Evolutionary conservation across 92 coral and sea anemone species (phyloP), one percentile per base, ranked within the genome.

Genomic region (Parazoanthus swiftii): DNA sequence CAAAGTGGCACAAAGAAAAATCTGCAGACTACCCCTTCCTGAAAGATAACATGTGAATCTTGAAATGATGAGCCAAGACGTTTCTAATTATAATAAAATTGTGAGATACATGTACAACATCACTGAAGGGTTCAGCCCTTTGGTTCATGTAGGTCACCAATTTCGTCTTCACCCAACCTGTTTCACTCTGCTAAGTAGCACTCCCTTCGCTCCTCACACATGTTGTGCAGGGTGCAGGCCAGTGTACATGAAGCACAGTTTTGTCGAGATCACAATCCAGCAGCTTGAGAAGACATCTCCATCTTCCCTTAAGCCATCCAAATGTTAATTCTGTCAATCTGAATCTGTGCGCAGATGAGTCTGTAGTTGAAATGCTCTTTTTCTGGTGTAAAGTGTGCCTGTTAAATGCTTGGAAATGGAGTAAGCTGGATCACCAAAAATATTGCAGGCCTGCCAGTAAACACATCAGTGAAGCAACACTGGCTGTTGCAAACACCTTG

Each of bases 401-500:
- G 93, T 92, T 56, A 92, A 80, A 72, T 89, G 88, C 75, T 92
- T 92, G 76, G 86, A 92, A 79, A 92, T 50, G 21, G 94, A 92
- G 82, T 89, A 92, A 78, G 94, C 94, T 89, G 90, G 94, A 85
- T 92, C 89, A 85, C 89, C 89, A 76, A 85, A 29, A 29, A 29
- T 29, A 29, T 29, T 29, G 33, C 92, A 63, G 89, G 92, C 94
- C 92, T 89, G 56, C 94, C 92, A 86, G 94, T 90, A 89, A 89
- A 92, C 44, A 92, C 90, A 59, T 92, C 94, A 66, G 94, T 89
- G 86, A 92, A 81, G 81, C 89, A 80, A 81, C 90, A 92, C 80
- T 82, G 81, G 72, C 92, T 92, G 90, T 89, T 89, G 78, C 94
- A 92, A 48, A 92, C 94, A 89, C 77, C 94, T 86, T 89, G 92